These are phyloP conservation scores for Psittacula derbiana DNA, from an alignment of 2,797 vertebrate genomes.

Conservation along the genomic window DNA sequence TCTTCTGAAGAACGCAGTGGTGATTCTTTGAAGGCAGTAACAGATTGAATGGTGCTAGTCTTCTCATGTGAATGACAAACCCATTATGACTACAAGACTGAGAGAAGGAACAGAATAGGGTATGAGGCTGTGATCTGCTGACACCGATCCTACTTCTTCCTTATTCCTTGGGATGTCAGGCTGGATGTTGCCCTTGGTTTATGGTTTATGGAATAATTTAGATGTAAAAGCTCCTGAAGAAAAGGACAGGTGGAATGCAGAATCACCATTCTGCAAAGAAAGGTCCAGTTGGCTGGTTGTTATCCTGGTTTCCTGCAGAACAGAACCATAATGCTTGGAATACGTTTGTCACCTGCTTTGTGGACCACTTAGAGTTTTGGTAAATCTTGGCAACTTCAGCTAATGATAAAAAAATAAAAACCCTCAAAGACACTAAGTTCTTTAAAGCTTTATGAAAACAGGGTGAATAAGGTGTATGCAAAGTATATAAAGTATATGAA, in stretches of 20 bases:
- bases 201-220: background rate
- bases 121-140: background rate
- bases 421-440: background rate
- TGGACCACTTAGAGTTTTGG: background rate
- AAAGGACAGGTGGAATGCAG: background rate
- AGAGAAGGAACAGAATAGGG: background rate
- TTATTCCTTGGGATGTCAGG: background rate
- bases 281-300: background rate
- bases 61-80: background rate
- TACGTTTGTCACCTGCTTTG: background rate
- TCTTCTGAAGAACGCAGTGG: background rate
- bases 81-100: background rate
- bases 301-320: background rate
- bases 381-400: background rate
- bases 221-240: background rate
- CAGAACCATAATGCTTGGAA: background rate
- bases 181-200: background rate
- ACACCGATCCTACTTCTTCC: background rate
- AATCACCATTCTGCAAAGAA: background rate
- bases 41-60: background rate
- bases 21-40: background rate
- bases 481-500: background rate
- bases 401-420: background rate
- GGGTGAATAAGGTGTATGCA: background rate
- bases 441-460: background rate